Conservation (phyloP, 1,140 invertebrate species). For the Protaetia brevitarsis region DNA sequence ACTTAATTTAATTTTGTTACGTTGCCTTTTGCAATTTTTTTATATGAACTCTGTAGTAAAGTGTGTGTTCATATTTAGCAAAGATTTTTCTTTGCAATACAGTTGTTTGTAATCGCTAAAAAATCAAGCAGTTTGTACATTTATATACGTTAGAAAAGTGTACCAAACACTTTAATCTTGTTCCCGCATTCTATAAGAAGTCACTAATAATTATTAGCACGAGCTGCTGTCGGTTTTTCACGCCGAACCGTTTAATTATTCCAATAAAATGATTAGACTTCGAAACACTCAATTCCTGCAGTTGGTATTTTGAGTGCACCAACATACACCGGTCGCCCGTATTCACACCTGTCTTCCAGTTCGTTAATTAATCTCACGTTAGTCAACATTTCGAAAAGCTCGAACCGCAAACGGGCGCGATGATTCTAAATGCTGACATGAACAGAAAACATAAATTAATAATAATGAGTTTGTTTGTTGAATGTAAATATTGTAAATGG, state of each 20-base stretch:
- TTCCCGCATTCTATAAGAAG: background rate
- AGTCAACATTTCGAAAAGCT: background rate
- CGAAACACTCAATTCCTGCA: background rate
- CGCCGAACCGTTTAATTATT: background rate
- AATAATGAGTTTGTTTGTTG: background rate
- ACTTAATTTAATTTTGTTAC: no score
- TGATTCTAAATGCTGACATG: background rate
- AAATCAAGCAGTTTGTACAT: no score
- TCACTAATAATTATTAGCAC: background rate
- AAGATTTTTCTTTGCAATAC: no score
- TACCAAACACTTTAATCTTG: no score
- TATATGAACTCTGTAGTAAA: no score
- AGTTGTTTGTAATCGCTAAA: no score
- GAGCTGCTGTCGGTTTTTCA: background rate
- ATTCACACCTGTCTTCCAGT: slow-evolving; percentile 11
- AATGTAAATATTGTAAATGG: no score
- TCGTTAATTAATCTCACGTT: slow-evolving; percentile 5
- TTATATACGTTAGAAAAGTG: no score
- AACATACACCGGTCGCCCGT: background rate
- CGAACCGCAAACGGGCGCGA: background rate
- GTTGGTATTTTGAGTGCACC: slow-evolving; percentile 7
- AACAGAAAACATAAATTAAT: background rate
- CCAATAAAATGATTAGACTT: slow-evolving; percentile 13
- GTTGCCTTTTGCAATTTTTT: no score
- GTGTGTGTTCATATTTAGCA: no score